phyloP scores from a whole-genome alignment of 1,140 invertebrate species.

The Achroia grisella region DNA sequence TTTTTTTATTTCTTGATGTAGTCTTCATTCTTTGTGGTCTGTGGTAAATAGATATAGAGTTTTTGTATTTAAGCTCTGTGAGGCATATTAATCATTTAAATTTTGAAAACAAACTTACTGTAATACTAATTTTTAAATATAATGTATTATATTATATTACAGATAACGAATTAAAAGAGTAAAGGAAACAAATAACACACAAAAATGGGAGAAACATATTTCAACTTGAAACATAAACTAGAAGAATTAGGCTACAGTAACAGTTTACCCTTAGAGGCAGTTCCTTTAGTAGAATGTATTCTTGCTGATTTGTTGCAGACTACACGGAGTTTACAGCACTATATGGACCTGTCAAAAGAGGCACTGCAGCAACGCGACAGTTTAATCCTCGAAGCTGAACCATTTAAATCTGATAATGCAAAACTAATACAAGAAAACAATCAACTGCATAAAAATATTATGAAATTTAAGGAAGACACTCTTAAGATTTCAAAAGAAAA shows the following conservation, averaged over 20 bases:
- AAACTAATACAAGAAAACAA: conserved; percentile 82
- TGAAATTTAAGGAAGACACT: conserved; percentile 78
- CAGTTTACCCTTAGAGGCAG: conserved; percentile 79
- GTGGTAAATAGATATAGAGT: too few relatives aligned
- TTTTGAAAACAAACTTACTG: too few relatives aligned
- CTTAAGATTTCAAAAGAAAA: conserved; percentile 37
- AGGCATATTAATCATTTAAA: too few relatives aligned
- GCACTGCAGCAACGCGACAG: conserved; percentile 75
- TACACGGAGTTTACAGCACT: conserved; percentile 84
- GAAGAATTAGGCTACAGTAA: conserved; percentile 82
- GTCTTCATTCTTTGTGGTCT: too few relatives aligned
- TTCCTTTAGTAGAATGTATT: conserved; percentile 84
- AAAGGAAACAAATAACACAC: too few relatives aligned
- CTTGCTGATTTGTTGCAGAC: conserved; percentile 85
- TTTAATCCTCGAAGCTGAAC: conserved; percentile 76
- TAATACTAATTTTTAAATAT: too few relatives aligned
- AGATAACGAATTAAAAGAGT: too few relatives aligned
- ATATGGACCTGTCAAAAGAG: conserved; percentile 82
- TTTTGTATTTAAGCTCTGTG: too few relatives aligned
- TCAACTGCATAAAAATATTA: conserved; percentile 79
- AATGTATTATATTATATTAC: too few relatives aligned
- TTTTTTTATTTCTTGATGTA: too few relatives aligned
- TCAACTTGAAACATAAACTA: conserved; percentile 50
- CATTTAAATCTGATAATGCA: conserved; percentile 82
- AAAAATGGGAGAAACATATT: conserved; percentile 54